Evolutionary conservation across 2,113 vertebrate genomes (phyloP).

Genomic region (Clarias macrocephalus): DNA sequence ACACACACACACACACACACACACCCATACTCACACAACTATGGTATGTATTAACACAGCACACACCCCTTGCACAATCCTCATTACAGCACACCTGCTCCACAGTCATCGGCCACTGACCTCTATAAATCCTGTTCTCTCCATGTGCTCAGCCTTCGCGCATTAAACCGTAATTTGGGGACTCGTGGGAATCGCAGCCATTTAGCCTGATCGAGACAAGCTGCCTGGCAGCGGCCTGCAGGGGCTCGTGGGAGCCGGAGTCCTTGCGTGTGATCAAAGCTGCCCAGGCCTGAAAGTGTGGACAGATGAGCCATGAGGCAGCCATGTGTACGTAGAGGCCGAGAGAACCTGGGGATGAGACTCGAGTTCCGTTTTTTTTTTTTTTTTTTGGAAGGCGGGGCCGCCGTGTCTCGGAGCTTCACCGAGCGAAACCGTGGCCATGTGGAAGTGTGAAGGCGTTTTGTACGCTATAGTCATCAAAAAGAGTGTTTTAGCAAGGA

Average conservation of each 20-base stretch:
- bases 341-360: constrained; percentile 31
- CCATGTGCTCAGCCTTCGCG: constrained; percentile 33
- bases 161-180: constrained; percentile 45
- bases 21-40: constrained; percentile 1
- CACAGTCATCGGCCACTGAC: constrained; percentile 51
- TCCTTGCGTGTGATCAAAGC: constrained; percentile 59
- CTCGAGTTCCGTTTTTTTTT: constrained; percentile 31
- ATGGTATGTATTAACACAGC: constrained; percentile 1
- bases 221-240: constrained; percentile 44
- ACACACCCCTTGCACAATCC: constrained; percentile 39
- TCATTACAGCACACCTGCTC: constrained; percentile 53
- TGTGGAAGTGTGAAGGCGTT: constrained; percentile 52
- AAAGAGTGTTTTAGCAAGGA: constrained; percentile 60
- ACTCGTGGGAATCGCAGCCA: constrained; percentile 43
- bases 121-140: constrained; percentile 54
- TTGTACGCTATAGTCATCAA: constrained; percentile 63
- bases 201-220: constrained; percentile 54
- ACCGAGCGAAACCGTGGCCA: constrained; percentile 61
- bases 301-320: constrained; percentile 51
- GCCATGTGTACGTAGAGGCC: constrained; percentile 52
- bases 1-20: constrained; percentile 39
- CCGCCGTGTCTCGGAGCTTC: background rate
- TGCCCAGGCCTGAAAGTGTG: constrained; percentile 36
- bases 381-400: constrained; percentile 23
- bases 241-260: constrained; percentile 54